Evolutionary conservation across 2,797 vertebrate species (phyloP).

Genomic region (Platyrinchus mystaceus): DNA sequence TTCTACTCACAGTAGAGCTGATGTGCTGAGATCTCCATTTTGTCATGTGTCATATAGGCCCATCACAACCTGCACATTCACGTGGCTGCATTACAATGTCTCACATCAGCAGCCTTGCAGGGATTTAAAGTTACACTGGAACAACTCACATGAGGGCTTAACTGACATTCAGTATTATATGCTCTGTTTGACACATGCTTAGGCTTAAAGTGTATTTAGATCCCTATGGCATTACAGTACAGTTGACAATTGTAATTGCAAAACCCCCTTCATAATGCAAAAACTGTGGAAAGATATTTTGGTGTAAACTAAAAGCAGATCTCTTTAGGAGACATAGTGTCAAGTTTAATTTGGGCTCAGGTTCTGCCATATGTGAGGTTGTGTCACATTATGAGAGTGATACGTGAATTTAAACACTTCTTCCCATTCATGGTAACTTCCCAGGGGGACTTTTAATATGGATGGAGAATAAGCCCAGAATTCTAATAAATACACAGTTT

Average conservation of each 20-base stretch:
- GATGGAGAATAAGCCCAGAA: not conserved
- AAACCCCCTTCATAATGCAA: not conserved
- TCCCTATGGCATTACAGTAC: not conserved
- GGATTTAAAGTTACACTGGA: constrained; percentile 11
- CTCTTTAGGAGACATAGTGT: not conserved
- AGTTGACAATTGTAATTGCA: constrained; percentile 6
- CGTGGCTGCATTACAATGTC: not conserved
- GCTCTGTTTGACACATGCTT: constrained; percentile 24
- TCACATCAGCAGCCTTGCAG: not conserved
- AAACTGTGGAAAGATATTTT: not conserved
- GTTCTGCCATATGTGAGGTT: not conserved
- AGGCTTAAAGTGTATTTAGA: constrained; percentile 9
- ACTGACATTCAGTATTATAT: not conserved
- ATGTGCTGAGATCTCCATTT: not conserved
- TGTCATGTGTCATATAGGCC: not conserved
- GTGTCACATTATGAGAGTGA: not conserved
- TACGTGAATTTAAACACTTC: not conserved
- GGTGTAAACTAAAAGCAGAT: not conserved
- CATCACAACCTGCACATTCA: not conserved
- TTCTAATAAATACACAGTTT: not conserved
- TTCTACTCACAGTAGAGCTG: not conserved
- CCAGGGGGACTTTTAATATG: not conserved
- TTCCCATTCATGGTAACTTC: not conserved
- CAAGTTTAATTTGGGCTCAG: not conserved
- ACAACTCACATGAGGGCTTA: not conserved